Evolutionary conservation across 2,797 vertebrate genomes (phyloP), one percentile per base, ranked within the genome.

Genomic region (Xenentodon cancila): DNA sequence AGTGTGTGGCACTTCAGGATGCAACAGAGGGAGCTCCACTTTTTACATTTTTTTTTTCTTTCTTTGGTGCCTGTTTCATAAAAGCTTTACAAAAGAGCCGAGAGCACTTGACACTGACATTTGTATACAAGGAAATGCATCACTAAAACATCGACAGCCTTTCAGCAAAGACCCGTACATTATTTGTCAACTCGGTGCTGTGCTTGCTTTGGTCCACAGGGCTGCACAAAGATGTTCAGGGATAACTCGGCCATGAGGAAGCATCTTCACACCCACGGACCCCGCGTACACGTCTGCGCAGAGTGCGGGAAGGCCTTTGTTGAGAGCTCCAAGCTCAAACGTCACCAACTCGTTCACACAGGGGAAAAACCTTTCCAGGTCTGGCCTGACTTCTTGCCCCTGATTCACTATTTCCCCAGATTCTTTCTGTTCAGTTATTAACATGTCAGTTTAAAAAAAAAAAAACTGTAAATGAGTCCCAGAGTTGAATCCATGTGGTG

Each of bases 211-310:
- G 21, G 13, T 48, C 30, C 55, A 13, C 81, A 99, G 98, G 98
- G 98, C 90, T 99, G 98, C 93, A 99, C 96, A 74, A 99, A 99
- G 93, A 99, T 99, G 97, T 99, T 99, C 96, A 96, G 98, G 95
- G 98, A 99, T 90, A 99, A 99, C 92, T 99, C 98, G 12, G 98
- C 98, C 79, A 99, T 99, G 98, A 95, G 98, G 88, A 99, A 99
- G 89, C 98, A 99, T 61, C 94, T 99, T 79, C 98, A 99, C 92
- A 99, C 97, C 78, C 98, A 99, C 59, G 97, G 98, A 6, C 98
- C 98, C 15, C 92, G 97, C 43, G 98, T 99, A 75, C 98, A 99
- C 25, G 98, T 99, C 84, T 99, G 97, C 59, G 98, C 98, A 0
- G 98, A 99, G 68, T 99, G 98, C n/a, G 98, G 98, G 78, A 99